These are phyloP conservation scores for Pachyuromys duprasi DNA, from an alignment of 2,797 vertebrate species.

Conservation along the genomic window DNA sequence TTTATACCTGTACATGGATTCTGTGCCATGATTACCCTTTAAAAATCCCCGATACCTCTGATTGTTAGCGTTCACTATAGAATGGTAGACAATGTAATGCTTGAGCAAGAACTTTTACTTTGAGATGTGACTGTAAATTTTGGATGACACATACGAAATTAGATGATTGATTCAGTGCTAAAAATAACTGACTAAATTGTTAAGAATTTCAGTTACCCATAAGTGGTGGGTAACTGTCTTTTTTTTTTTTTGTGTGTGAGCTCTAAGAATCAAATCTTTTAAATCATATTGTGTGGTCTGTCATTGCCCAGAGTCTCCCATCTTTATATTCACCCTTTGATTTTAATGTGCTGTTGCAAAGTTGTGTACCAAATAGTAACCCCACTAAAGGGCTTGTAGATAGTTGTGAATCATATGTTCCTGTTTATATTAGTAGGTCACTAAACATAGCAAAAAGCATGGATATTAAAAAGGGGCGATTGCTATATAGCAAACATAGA, in stretches of 20 bases:
- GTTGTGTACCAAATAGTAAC: not conserved
- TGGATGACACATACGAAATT: not conserved
- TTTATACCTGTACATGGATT: not conserved
- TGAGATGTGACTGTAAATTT: not conserved
- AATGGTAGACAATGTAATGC: not conserved
- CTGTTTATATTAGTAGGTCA: not conserved
- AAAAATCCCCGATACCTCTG: not conserved
- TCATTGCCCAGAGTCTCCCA: not conserved
- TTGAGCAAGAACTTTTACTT: not conserved
- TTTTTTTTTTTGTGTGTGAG: not conserved
- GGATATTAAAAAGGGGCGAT: no score
- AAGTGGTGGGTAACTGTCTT: not conserved
- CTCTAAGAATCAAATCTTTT: not conserved
- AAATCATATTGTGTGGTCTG: not conserved
- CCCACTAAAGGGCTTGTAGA: no score
- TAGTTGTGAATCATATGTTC: not conserved
- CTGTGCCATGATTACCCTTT: not conserved
- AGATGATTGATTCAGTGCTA: not conserved
- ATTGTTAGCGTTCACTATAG: accelerated
- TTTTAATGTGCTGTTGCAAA: not conserved
- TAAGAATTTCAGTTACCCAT: not conserved
- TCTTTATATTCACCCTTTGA: not conserved
- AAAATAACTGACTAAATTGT: not conserved
- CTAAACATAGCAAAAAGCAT: not conserved
- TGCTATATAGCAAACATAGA: not conserved